Evolutionary conservation across 1,140 invertebrate species (phyloP).

Genomic region (Megalonaias nervosa): DNA sequence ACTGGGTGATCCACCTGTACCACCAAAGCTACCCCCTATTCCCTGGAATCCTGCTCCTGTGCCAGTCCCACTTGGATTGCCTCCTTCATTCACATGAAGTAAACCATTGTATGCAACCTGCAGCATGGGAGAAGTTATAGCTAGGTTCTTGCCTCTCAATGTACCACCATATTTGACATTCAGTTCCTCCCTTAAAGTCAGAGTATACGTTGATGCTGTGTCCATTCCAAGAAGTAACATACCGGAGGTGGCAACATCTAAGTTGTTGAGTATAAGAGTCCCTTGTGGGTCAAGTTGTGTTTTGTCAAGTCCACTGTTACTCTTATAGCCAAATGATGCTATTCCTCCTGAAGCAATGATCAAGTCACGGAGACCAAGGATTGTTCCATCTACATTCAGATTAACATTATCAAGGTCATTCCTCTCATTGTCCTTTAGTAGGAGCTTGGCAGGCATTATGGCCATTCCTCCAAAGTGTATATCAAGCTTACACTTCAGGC

Average conservation of each 20-base stretch:
- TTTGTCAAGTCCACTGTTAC: slow-evolving; percentile 42
- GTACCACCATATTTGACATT: slow-evolving; percentile 55
- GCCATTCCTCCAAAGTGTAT: slow-evolving; percentile 39
- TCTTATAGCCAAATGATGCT: slow-evolving; percentile 42
- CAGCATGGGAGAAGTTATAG: slow-evolving; percentile 37
- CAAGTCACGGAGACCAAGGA: slow-evolving; percentile 48
- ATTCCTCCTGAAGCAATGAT: slow-evolving; percentile 48
- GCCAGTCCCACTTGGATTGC: slow-evolving; percentile 24
- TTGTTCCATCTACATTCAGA: slow-evolving; percentile 46
- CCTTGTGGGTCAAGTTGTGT: slow-evolving; percentile 37
- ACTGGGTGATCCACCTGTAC: slow-evolving; percentile 44
- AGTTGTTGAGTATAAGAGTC: slow-evolving; percentile 43
- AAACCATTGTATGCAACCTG: slow-evolving; percentile 48
- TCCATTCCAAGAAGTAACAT: slow-evolving; percentile 44
- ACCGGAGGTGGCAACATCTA: slow-evolving; percentile 50
- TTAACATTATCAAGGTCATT: slow-evolving; percentile 36
- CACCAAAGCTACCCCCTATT: slow-evolving; percentile 52
- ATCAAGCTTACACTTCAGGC: slow-evolving; percentile 50
- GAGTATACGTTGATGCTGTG: slow-evolving; percentile 29
- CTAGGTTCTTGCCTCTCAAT: slow-evolving; percentile 38
- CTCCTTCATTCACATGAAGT: slow-evolving; percentile 40
- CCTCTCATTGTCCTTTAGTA: slow-evolving; percentile 43
- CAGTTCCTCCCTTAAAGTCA: slow-evolving; percentile 42
- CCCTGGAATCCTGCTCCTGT: slow-evolving; percentile 37
- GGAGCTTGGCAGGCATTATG: slow-evolving; percentile 48